These are phyloP conservation scores for Graptemys geographica DNA, from an alignment of 2,797 vertebrate species.

Conservation along the genomic window DNA sequence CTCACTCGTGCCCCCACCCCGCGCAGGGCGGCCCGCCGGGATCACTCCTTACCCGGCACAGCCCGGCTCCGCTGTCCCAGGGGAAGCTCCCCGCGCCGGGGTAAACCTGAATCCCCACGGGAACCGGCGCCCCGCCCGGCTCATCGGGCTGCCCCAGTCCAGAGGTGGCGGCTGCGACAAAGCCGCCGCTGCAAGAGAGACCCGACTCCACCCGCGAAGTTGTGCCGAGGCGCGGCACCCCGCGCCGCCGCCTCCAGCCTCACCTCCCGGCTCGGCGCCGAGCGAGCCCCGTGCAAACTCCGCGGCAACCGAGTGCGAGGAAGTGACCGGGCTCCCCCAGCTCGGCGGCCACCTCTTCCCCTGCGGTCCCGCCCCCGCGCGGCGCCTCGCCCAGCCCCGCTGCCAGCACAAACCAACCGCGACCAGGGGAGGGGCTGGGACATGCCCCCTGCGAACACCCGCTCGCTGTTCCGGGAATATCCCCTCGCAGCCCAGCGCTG, in stretches of 20 bases:
- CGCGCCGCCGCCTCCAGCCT: neutral
- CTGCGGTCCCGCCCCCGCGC: constrained; percentile 38
- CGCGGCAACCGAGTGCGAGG: neutral
- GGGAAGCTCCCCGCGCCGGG: neutral
- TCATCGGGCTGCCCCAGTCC: neutral
- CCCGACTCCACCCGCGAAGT: neutral
- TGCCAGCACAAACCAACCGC: constrained; percentile 72
- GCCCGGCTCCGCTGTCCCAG: neutral
- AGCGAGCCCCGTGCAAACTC: neutral
- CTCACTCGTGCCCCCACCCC: neutral
- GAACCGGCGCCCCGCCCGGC: neutral
- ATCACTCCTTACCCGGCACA: no score
- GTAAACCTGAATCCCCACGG: neutral
- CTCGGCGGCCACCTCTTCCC: neutral
- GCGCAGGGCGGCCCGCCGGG: neutral
- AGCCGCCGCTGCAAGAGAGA: neutral
- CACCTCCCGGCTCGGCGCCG: neutral
- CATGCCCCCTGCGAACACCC: neutral
- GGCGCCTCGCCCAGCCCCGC: constrained; percentile 71
- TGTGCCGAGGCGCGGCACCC: no score
- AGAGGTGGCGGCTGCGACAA: neutral
- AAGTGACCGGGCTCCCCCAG: neutral
- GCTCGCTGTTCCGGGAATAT: neutral
- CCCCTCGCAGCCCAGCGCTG: neutral
- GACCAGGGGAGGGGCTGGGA: constrained; percentile 26